phyloP scores from a whole-genome alignment of 2,888 invertebrate species.

The Spilarctia lutea region DNA sequence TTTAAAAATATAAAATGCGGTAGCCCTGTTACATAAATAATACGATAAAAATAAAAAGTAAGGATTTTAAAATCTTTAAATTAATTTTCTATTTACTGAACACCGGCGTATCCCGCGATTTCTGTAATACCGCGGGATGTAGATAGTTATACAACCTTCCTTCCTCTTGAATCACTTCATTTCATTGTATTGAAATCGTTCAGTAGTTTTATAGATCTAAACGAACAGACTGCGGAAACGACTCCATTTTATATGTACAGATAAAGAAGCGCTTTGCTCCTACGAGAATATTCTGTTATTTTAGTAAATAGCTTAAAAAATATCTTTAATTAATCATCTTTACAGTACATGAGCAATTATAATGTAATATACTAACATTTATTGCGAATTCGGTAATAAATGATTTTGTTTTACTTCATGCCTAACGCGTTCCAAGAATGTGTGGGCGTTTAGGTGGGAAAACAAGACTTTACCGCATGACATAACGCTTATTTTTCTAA shows the following conservation, averaged over 20 bases:
- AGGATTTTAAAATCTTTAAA: not conserved
- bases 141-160: no score
- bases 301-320: not conserved
- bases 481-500: not conserved
- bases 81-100: not conserved
- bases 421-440: conserved; percentile 21
- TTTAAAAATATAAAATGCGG: not conserved
- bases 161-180: no score
- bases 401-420: conserved; percentile 21
- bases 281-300: not conserved
- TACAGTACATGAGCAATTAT: not conserved
- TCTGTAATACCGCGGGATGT: no score
- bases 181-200: no score
- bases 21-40: not conserved
- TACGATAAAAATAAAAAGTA: not conserved
- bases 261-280: not conserved
- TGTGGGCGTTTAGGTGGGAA: conserved; percentile 35
- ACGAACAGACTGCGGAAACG: no score
- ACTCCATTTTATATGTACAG: no score
- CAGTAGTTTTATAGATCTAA: no score
- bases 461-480: conserved; percentile 10
- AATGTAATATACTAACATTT: not conserved
- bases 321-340: not conserved
- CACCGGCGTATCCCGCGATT: no score
- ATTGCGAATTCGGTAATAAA: conserved; percentile 27